Percentiles rank a stretch among this genome's conserved stretches.
Evolutionary conservation across 2,888 invertebrate species (phyloP).

Genomic region (Megastigmus dorsalis): DNA sequence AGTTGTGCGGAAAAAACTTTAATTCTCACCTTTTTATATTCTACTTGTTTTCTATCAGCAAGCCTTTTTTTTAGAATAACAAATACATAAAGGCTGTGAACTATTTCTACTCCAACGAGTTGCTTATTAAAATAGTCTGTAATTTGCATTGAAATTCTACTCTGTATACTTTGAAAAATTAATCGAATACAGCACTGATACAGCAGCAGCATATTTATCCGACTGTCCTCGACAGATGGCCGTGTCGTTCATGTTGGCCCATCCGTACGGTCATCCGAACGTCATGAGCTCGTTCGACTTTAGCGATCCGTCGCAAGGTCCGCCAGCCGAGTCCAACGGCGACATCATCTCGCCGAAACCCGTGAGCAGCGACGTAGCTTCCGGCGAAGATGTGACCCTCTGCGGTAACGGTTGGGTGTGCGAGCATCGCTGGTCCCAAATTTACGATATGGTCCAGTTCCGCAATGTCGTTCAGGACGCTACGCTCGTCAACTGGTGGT

Average conservation of each 20-base stretch:
- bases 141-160: no score
- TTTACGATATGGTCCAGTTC: slow-evolving; percentile 73
- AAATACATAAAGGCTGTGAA: no score
- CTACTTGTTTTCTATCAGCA: no score
- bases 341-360: slow-evolving; percentile 71
- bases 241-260: slow-evolving; percentile 78
- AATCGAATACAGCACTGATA: no score
- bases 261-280: slow-evolving; percentile 76
- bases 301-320: slow-evolving; percentile 68
- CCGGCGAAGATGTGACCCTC: slow-evolving; percentile 37
- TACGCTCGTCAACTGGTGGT: slow-evolving; percentile 74
- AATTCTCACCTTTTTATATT: no score
- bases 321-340: slow-evolving; percentile 69
- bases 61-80: no score
- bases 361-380: slow-evolving; percentile 61
- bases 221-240: no score
- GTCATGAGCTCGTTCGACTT: slow-evolving; percentile 78
- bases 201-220: no score
- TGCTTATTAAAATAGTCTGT: no score
- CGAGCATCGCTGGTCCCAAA: slow-evolving; percentile 72
- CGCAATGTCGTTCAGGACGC: slow-evolving; percentile 68
- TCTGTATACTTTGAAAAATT: no score
- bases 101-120: no score
- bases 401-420: slow-evolving; percentile 73
- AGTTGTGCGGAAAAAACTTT: no score